phyloP scores from a whole-genome alignment of 2,113 vertebrate species.

The Platichthys flesus region DNA sequence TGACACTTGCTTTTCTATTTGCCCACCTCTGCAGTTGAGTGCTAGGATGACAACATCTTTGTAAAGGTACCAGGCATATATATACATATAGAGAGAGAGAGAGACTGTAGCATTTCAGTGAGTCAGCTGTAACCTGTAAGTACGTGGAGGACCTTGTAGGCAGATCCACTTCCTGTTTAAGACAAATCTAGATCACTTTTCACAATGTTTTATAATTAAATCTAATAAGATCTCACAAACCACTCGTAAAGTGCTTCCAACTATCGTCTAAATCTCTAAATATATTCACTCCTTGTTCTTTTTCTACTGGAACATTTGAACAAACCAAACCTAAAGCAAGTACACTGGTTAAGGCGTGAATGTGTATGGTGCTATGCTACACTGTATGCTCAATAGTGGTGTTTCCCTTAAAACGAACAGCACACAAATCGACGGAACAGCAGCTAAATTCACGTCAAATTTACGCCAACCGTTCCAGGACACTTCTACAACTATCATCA shows the following conservation, averaged over 20 bases:
- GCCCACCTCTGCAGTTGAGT: conserved; percentile 9
- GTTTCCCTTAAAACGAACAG: conserved; percentile 63
- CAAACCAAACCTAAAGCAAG: conserved; percentile 71
- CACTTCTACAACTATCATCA: conserved; percentile 44
- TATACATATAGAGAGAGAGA: neutral
- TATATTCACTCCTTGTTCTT: conserved; percentile 56
- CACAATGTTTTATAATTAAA: conserved; percentile 58
- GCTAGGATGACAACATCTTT: conserved; percentile 22
- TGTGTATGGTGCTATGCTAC: conserved; percentile 83
- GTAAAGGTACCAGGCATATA: conserved; percentile 7
- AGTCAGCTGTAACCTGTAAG: conserved; percentile 39
- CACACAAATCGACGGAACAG: conserved; percentile 60
- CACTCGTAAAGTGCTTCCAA: conserved; percentile 75
- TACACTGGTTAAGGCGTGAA: conserved; percentile 83
- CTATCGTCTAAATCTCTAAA: conserved; percentile 62
- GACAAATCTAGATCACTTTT: conserved; percentile 65
- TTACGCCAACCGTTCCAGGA: conserved; percentile 55
- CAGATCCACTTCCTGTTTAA: conserved; percentile 47
- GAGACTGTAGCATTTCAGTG: conserved; percentile 35
- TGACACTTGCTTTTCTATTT: conserved; percentile 12
- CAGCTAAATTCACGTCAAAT: conserved; percentile 62
- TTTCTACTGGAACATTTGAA: conserved; percentile 59
- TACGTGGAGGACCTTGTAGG: conserved; percentile 42
- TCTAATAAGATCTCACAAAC: conserved; percentile 60
- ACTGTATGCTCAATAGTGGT: conserved; percentile 79